These are phyloP conservation scores for Crocallis elinguaria DNA, from an alignment of 2,888 invertebrate genomes.

Conservation along the genomic window DNA sequence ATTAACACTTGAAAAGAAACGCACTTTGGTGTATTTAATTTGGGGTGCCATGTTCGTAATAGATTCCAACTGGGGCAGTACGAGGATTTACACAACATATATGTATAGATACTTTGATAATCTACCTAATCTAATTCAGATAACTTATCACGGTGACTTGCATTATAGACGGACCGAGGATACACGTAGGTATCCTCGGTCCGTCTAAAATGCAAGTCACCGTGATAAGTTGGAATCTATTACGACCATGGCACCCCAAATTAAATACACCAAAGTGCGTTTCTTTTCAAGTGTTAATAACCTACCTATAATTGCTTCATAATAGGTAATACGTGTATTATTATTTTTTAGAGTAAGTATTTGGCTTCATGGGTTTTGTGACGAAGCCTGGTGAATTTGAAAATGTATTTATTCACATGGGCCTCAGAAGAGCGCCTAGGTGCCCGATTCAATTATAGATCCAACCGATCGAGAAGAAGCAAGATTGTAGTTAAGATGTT, in stretches of 20 bases:
- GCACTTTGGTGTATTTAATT: slow-evolving; percentile 14
- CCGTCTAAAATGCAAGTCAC: too few species aligned
- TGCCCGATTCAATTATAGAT: too few species aligned
- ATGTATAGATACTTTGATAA: not conserved
- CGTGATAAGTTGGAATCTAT: not conserved
- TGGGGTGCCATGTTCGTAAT: slow-evolving; percentile 1
- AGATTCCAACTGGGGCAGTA: not conserved
- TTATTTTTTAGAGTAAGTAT: slow-evolving; percentile 1
- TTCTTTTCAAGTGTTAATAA: not conserved
- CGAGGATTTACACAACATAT: not conserved
- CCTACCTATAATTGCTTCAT: not conserved
- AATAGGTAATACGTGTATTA: too few species aligned
- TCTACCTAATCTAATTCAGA: too few species aligned
- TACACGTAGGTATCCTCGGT: too few species aligned
- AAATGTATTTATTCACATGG: too few species aligned
- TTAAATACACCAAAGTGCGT: slow-evolving; percentile 16
- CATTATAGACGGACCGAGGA: too few species aligned
- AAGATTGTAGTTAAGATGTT: too few species aligned
- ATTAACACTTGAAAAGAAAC: not conserved
- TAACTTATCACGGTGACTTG: not conserved
- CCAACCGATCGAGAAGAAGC: too few species aligned
- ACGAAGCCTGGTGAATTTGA: too few species aligned
- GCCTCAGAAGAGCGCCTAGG: too few species aligned
- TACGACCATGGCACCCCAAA: slow-evolving; percentile 2
- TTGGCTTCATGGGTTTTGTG: slow-evolving; percentile 81